Evolutionary conservation across 2,113 vertebrate species (phyloP).

Genomic region (Oxyruncus cristatus): DNA sequence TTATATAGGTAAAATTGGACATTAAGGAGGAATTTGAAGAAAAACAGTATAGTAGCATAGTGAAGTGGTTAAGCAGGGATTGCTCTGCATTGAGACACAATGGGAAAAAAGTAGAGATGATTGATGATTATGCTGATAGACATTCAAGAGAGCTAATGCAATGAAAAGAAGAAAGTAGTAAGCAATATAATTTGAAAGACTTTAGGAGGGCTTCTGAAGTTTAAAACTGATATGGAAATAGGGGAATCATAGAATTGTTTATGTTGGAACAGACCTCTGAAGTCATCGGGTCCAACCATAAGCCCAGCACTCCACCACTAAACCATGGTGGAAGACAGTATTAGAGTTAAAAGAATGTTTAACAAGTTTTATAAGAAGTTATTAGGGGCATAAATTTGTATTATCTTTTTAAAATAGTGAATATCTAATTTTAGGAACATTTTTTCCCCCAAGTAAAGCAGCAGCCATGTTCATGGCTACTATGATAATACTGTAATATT

Average conservation of each 20-base stretch:
- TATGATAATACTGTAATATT: background rate
- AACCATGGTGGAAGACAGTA: background rate
- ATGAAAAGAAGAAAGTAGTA: background rate
- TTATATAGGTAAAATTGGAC: background rate
- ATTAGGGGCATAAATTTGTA: background rate
- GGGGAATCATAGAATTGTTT: background rate
- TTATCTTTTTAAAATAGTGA: background rate
- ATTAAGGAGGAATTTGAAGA: background rate
- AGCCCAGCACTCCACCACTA: background rate
- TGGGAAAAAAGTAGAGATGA: background rate
- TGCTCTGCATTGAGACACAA: background rate
- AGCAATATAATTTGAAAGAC: background rate
- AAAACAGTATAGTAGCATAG: background rate
- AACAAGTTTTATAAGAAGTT: background rate
- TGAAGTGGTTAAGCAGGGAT: background rate
- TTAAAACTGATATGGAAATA: background rate
- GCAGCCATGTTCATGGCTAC: background rate
- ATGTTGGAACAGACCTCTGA: background rate
- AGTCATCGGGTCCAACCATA: background rate
- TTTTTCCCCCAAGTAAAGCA: background rate
- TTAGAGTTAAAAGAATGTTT: background rate
- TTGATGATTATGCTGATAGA: background rate
- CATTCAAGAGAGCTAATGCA: background rate
- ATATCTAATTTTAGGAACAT: background rate
- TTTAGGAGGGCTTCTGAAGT: background rate